Percentiles rank a stretch among this genome's conserved stretches.
Evolutionary conservation across 2,797 vertebrate genomes (phyloP).

Genomic region (Hoplostethus atlanticus): DNA sequence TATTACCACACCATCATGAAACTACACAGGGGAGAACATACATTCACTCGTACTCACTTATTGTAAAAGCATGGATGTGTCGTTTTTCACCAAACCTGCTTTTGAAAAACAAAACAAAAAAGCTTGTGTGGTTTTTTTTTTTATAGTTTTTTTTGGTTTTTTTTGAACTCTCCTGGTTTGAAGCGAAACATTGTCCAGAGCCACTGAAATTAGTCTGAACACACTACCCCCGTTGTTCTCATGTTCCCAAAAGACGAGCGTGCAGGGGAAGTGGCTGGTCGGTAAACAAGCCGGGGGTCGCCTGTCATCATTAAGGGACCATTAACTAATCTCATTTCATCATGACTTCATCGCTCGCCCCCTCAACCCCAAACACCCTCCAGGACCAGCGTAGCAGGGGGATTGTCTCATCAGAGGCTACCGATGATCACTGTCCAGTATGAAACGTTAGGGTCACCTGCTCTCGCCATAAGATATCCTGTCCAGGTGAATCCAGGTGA

Average conservation of each 20-base stretch:
- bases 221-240: constrained; percentile 74
- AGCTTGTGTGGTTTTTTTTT: too few relatives aligned
- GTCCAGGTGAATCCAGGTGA: neutral
- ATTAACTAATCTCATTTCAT: constrained; percentile 83
- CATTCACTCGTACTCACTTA: too few relatives aligned
- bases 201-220: constrained; percentile 54
- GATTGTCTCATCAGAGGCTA: constrained; percentile 9
- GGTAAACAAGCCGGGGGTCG: constrained; percentile 76
- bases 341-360: constrained; percentile 71
- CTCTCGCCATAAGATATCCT: neutral
- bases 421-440: constrained; percentile 13
- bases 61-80: too few relatives aligned
- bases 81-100: too few relatives aligned
- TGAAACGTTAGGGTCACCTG: neutral
- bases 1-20: neutral
- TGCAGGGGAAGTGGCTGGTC: constrained; percentile 76
- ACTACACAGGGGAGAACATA: neutral
- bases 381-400: constrained; percentile 3
- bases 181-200: constrained; percentile 27
- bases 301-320: constrained; percentile 80
- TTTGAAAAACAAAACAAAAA: too few relatives aligned
- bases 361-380: neutral
- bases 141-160: neutral
- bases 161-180: neutral
- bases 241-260: constrained; percentile 61